Evolutionary conservation across 2,888 invertebrate genomes (phyloP), one percentile per base, ranked within the genome.

Genomic region (Erannis defoliaria): DNA sequence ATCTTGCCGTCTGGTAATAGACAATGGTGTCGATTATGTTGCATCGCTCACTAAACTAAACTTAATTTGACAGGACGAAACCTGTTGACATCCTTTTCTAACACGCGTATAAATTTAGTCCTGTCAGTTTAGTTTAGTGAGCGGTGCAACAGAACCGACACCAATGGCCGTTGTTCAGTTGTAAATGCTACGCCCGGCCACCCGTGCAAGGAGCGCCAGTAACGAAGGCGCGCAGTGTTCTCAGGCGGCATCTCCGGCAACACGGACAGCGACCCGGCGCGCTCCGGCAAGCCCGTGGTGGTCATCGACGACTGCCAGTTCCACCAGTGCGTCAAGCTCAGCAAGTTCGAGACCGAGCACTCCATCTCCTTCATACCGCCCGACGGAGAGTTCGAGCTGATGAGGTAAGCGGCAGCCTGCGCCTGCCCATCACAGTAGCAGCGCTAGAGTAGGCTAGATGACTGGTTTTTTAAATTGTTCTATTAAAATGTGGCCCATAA

Each of bases 261-360:
- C 81, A 90, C 95, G 40, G 94, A 97, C 93, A 94, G 95, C 65
- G 97, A 97, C 85, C 95, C 96, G 33, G 96, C 97, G 16, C 95
- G 98, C 66, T 96, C 97, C n/a, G 98, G 98, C 53, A 99, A 99
- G 90, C 98, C 99, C 0, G 98, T 99, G 37, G 99, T 99, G n/a
- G 99, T 99, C 19, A 99, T 99, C 75, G 99, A 99, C 84, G 99
- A 99, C 93, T 99, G 99, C 80, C 99, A 99, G 93, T 99, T 99
- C 93, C 99, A 99, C 90, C 99, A 99, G 90, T 99, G 99, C 85
- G 99, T 99, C 50, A 99, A 99, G 86, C 94, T 99, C 61, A 99
- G 98, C 88, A 99, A 99, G 95, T 99, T 99, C 87, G 99, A 99
- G 94, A 99, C 99, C 0, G 99, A 99, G 89, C 99, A 99, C 94